Evolutionary conservation across 2,888 invertebrate species (phyloP), one percentile per base, ranked within the genome.

Genomic region (Linnaemya vulpina): DNA sequence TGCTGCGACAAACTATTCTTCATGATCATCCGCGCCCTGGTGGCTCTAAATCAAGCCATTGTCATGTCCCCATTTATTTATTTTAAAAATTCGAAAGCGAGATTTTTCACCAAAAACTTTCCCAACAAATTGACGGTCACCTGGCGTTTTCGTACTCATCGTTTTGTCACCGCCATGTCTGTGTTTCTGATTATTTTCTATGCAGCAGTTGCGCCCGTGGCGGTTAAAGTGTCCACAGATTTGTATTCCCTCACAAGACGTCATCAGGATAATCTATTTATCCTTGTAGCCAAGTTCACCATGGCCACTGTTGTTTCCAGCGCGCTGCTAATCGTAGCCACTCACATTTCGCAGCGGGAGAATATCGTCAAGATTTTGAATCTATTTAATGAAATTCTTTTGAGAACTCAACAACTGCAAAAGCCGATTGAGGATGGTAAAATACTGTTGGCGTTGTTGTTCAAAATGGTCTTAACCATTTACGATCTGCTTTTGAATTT

Each of bases 401-500:
- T 46, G 17, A 68, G 60, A 43, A 58, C 81, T 15, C 55, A 68
- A 5, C 22, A 53, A 5, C 71, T 84, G 40, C 73, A 78, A 4
- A 55, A 63, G 0, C 35, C 70, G 1, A 80, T 89, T 17, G 80
- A 83, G 3, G 83, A 82, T 20, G 89, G 89, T 15, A 80, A 80
- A 8, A 82, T 86, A 13, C 63, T 87, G 0, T 15, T 89, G 17
- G 40, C 89, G 53, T 82, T 91, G 15, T 87, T 89, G 82, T 40
- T 87, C n/a, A 91, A 91, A 84, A 22, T 90, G 25, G 38, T 87
- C 4, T 86, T 89, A 17, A 89, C 88, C 43, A 79, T 88, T 1
- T 90, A 91, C 73, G 89, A 90, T 46, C 73, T 90, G 35, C 62
- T 89, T 15, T 87, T 89, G 84, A 90, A 88, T 81, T 83, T 90